A percentile compares a stretch with the other conserved stretches of the same genome.
These are phyloP conservation scores for Bombus balteatus DNA, from an alignment of 1,140 invertebrate species.

Conservation along the genomic window DNA sequence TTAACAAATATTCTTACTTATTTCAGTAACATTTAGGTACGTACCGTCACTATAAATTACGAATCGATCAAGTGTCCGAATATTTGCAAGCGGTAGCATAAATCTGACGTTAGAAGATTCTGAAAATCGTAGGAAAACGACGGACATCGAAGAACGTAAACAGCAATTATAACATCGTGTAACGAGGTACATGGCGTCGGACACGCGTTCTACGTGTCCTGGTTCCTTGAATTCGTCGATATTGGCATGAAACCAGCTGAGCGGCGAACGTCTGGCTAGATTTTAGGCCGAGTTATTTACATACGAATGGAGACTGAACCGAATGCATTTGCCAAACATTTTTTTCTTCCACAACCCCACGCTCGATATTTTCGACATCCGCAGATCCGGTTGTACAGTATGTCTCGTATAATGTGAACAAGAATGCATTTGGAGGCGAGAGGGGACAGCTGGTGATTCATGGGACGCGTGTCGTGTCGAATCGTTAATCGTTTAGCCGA, in stretches of 20 bases:
- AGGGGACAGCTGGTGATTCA: constrained; percentile 7
- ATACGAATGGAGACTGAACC: constrained; percentile 52
- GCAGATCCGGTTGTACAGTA: constrained; percentile 4
- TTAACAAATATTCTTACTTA: too few species aligned
- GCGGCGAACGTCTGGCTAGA: constrained; percentile 53
- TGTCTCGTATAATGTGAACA: constrained; percentile 22
- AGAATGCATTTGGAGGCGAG: not conserved
- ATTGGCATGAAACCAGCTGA: constrained; percentile 65
- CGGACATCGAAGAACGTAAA: not conserved
- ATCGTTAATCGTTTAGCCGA: constrained; percentile 41
- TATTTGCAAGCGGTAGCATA: too few species aligned
- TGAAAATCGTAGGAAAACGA: not conserved
- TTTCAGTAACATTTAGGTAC: too few species aligned
- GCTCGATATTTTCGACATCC: constrained; percentile 44
- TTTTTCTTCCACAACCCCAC: not conserved
- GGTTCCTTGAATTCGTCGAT: constrained; percentile 54
- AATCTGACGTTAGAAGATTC: not conserved
- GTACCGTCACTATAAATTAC: too few species aligned
- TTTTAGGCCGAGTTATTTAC: constrained; percentile 66
- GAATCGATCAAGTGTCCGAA: too few species aligned
- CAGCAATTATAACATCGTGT: constrained; percentile 21
- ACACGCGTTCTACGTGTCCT: constrained; percentile 24
- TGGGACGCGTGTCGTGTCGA: not conserved
- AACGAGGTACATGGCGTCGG: not conserved
- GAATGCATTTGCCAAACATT: constrained; percentile 52